Conservation (phyloP, 2,888 invertebrate species). For the Asteroscopus sphinx region DNA sequence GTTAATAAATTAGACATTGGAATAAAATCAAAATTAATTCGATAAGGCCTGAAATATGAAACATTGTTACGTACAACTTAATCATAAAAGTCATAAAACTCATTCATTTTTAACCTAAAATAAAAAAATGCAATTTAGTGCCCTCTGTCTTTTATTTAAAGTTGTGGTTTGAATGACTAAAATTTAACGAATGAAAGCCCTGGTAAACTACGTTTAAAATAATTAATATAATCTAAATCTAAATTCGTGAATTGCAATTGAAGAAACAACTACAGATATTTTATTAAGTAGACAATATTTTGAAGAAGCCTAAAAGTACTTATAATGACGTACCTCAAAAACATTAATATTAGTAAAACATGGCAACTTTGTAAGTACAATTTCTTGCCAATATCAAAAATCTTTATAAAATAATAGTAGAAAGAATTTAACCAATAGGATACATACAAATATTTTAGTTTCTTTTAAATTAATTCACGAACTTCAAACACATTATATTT, state of each 20-base stretch:
- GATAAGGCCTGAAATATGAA: background rate
- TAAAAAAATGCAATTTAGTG: slow-evolving; percentile 73
- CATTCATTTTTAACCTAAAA: slow-evolving; percentile 41
- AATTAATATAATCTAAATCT: slow-evolving; percentile 38
- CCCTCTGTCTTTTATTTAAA: slow-evolving; percentile 69
- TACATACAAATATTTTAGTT: slow-evolving; percentile 7
- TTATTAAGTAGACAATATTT: background rate
- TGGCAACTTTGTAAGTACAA: slow-evolving; percentile 21
- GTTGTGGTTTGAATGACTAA: slow-evolving; percentile 36
- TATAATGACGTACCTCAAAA: background rate
- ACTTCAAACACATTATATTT: slow-evolving; percentile 41
- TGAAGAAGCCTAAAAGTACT: too few relatives aligned
- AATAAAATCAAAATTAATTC: slow-evolving; percentile 8
- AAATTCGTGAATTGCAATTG: slow-evolving; percentile 32
- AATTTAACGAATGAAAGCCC: slow-evolving; percentile 49
- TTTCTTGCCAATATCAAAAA: slow-evolving; percentile 31
- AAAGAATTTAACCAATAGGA: slow-evolving; percentile 4
- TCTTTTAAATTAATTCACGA: slow-evolving; percentile 39
- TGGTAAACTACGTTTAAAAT: slow-evolving; percentile 43
- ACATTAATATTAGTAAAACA: slow-evolving; percentile 15
- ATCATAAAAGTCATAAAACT: slow-evolving; percentile 30
- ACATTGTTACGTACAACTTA: slow-evolving; percentile 7
- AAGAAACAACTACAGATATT: slow-evolving; percentile 16
- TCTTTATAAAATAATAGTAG: slow-evolving; percentile 2
- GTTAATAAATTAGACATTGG: slow-evolving; percentile 19